Evolutionary conservation across 2,797 vertebrate species (phyloP).

Genomic region (Sebastes cheni): DNA sequence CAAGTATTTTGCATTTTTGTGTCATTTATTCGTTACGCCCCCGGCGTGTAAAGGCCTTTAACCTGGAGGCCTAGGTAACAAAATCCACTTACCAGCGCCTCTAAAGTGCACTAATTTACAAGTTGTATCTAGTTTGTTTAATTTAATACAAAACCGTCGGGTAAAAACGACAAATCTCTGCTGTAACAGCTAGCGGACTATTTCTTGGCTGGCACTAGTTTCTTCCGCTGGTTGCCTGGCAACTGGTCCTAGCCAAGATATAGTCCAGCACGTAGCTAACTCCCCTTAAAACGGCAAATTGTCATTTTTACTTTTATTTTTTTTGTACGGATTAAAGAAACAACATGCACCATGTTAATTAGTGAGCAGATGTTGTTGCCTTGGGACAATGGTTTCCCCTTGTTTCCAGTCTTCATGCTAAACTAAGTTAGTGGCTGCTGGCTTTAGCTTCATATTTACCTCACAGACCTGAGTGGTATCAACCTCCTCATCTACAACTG

Average conservation of each 20-base stretch:
- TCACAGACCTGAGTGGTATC: neutral
- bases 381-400: neutral
- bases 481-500: neutral
- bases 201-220: neutral
- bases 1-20: too few relatives aligned
- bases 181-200: neutral
- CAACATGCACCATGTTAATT: accelerated
- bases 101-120: neutral
- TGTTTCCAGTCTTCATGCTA: neutral
- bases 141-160: neutral
- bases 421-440: neutral
- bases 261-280: neutral
- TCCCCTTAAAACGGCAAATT: neutral
- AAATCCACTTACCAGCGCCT: neutral
- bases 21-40: accelerated
- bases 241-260: neutral
- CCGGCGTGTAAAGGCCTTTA: too few relatives aligned
- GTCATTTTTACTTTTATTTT: too few relatives aligned
- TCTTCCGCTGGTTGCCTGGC: neutral
- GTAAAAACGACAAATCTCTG: neutral
- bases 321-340: too few relatives aligned
- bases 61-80: neutral
- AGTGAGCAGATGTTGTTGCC: too few relatives aligned
- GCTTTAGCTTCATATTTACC: neutral
- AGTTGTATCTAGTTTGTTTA: neutral